Base-by-base conservation (phyloP, 2,888 invertebrate genomes). In the Serrognathus titanus region DNA sequence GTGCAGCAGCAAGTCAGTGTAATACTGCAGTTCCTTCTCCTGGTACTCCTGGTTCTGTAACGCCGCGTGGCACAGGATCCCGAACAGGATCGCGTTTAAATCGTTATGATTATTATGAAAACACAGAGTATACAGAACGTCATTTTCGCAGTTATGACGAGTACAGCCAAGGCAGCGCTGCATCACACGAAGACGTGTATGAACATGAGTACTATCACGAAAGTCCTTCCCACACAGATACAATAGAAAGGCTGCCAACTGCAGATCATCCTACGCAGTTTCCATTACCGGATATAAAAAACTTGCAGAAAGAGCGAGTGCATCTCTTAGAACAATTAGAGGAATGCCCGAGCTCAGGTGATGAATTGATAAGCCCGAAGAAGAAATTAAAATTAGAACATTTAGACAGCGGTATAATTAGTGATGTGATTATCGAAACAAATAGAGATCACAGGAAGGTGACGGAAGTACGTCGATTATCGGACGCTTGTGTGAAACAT, bases 331-430 rank as follows among this genome's bases (percentile, higher is more conserved):
- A 88, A 73, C 86, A 88, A 72, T 80, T 86, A 68, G 86, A 86
- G 70, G 87, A 87, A 69, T 86, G 86, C 78, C 84, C 83, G 68
- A 86, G 86, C 73, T 86, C 86, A 70, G 86, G 86, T 60, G 87
- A 87, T 75, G 87, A 87, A 72, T 72, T 83, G 66, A 82, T 84
- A 63, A 83, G 83, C 66, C 85, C 86, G 58, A 86, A 86, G 71
- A 87, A 87, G 73, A 81, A 86, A 59, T 77, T 83, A 60, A 86
- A 86, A 74, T 79, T 86, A 66, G 85, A 85, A 66, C 79, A 82
- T 43, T 57, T 75, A 31, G 77, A 77, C 40, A 68, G 69, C 11
- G 60, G 63, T 16, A 61, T 63, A 11, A 63, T 68, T 16, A 72
- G 70, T 55, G 77, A 77, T 61, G 76, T 78, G 24, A 75, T 77